Base-by-base conservation (phyloP, 1,140 invertebrate species). In the Drosophila orosa region DNA sequence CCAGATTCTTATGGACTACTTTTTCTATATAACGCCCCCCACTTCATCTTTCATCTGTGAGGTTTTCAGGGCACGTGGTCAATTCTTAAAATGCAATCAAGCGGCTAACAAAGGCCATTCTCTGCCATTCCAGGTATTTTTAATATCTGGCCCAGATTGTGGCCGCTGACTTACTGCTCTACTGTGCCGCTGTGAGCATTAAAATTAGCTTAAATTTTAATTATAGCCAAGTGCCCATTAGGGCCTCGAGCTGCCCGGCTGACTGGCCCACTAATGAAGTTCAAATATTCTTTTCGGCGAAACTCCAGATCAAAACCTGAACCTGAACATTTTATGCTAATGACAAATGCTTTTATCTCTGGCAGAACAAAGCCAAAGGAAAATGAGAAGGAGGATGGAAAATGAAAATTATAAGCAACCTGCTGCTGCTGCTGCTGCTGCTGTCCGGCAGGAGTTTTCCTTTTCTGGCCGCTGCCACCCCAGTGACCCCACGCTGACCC, bases 321-420 rank as follows among this genome's bases (percentile, higher is more conserved):
- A 75, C 82, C 74, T 79, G 65, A 47, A 69, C 73, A 80, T 89
- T 87, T 89, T 83, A 87, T 89, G 83, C 83, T 87, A 87, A 87
- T 87, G 83, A 89, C 84, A 87, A 87, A 89, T 89, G 83, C 83
- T 87, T 87, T 87, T 87, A 87, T 87, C 83, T 87, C 65, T 29
- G 65, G 25, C 61, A 73, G 63, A 76, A 74, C 60, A 76, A 67
- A 74, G 56, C 33, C 50, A 33, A 67, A 61, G 58, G 56, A 54
- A 52, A 52, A 52, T 24, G 50, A 59, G 42, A 42, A 55, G 57
- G 37, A 31, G 31, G 47, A 71, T 62, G 59, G 48, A 44, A 74
- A 58, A 48, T 13, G 74, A 82, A 78, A 79, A 87, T 78, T 73
- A 79, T 79, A 82, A 74, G 69, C 59, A 78, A 86, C 74, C 82